phyloP scores from a whole-genome alignment of 2,113 vertebrate genomes.

The Rhinopomastus cyanomelas region DNA sequence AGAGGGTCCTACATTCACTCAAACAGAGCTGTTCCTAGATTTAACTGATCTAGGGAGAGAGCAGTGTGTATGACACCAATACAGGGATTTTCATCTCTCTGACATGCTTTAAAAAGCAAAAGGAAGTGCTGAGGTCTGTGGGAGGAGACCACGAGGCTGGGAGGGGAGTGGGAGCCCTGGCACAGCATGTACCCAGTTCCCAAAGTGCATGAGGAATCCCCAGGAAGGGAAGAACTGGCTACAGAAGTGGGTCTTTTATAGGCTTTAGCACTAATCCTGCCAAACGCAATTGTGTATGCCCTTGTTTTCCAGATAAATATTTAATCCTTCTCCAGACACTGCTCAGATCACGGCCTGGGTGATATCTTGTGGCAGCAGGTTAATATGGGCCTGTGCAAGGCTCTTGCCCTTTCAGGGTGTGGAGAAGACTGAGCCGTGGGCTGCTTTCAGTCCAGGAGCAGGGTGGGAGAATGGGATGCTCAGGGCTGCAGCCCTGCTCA shows the following conservation, averaged over 20 bases:
- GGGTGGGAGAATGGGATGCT: neutral
- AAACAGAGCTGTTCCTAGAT: neutral
- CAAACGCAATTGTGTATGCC: neutral
- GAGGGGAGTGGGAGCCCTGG: neutral
- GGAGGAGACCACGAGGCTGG: neutral
- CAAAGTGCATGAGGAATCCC: accelerated
- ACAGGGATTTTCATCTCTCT: neutral
- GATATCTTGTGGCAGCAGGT: neutral
- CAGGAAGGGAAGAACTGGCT: neutral
- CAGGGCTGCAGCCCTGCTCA: neutral
- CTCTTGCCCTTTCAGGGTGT: neutral
- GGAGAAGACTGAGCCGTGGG: neutral
- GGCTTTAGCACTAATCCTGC: neutral
- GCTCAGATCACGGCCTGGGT: neutral
- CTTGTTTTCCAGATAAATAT: conserved; percentile 26
- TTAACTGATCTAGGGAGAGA: neutral
- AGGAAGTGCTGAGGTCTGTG: neutral
- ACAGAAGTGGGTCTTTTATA: neutral
- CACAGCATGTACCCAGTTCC: accelerated
- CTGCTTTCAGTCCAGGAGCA: neutral
- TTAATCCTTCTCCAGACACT: neutral
- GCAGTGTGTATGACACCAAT: neutral
- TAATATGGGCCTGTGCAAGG: neutral
- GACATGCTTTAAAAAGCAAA: neutral
- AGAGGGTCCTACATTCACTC: neutral